These are phyloP conservation scores for Neopelma chrysocephalum DNA, from an alignment of 2,797 vertebrate genomes.

Conservation along the genomic window DNA sequence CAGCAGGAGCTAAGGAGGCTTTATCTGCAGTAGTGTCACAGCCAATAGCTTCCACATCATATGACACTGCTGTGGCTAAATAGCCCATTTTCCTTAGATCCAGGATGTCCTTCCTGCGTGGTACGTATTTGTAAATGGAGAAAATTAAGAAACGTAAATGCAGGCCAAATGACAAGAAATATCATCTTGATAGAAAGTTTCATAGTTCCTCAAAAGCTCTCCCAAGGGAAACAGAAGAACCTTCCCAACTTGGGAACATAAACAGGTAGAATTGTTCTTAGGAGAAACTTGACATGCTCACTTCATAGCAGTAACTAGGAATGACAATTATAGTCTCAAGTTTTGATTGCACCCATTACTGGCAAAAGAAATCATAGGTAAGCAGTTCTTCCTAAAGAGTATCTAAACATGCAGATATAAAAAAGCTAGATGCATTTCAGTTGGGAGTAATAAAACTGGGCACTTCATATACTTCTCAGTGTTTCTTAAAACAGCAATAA, in stretches of 20 bases:
- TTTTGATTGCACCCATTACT: not conserved
- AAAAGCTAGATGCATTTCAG: not conserved
- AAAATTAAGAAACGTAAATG: not conserved
- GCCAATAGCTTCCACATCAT: not conserved
- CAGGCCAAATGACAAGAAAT: not conserved
- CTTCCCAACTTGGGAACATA: not conserved
- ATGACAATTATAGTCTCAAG: not conserved
- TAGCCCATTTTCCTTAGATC: not conserved
- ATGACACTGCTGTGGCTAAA: not conserved
- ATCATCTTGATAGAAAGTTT: not conserved
- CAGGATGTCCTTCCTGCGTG: not conserved
- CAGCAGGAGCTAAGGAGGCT: not conserved
- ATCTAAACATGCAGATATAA: not conserved
- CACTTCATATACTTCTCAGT: not conserved
- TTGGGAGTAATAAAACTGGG: not conserved
- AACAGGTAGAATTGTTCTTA: not conserved
- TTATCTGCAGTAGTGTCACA: not conserved
- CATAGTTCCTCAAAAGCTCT: not conserved
- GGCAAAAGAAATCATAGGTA: not conserved
- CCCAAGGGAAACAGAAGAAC: not conserved
- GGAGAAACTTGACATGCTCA: not conserved
- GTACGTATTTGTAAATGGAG: not conserved
- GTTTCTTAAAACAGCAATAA: not conserved
- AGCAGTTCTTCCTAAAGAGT: not conserved
- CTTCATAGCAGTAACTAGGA: not conserved